A percentile compares a stretch with the other conserved stretches of the same genome.
Evolutionary conservation across 2,113 vertebrate species (phyloP).

Genomic region (Macquaria ambigua): DNA sequence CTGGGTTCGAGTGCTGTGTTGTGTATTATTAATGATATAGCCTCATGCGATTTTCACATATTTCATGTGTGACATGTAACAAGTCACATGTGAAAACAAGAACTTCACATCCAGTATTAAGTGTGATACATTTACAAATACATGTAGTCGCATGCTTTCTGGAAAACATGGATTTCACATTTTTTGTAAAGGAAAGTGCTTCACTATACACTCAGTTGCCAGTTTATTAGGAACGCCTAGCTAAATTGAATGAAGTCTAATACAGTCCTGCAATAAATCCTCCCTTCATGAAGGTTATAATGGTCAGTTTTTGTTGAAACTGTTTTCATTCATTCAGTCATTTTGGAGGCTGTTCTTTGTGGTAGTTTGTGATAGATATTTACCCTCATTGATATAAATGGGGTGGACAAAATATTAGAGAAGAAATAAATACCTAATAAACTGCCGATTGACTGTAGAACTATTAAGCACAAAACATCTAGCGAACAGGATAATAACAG

Average conservation of each 20-base stretch:
- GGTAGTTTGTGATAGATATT: no score
- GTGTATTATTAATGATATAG: slow-evolving; percentile 14
- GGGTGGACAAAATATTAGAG: no score
- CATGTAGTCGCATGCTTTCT: not conserved
- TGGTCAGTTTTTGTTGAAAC: no score
- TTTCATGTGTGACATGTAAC: not conserved
- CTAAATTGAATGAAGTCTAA: not conserved
- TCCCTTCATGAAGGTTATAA: no score
- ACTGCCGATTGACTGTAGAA: not conserved
- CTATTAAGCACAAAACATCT: not conserved
- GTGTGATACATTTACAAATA: not conserved
- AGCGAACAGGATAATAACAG: not conserved
- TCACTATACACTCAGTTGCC: not conserved
- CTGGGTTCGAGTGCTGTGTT: slow-evolving; percentile 19
- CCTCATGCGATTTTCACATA: slow-evolving; percentile 8
- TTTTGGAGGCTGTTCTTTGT: no score
- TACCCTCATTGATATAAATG: not conserved
- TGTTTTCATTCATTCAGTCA: no score
- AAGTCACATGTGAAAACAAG: not conserved
- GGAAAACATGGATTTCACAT: not conserved
- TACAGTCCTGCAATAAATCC: no score
- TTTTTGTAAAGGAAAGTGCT: not conserved
- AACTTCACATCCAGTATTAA: not conserved
- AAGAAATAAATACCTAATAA: not conserved
- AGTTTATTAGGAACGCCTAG: not conserved